Conservation (phyloP, 2,113 vertebrate genomes). For the Megalops atlanticus region DNA sequence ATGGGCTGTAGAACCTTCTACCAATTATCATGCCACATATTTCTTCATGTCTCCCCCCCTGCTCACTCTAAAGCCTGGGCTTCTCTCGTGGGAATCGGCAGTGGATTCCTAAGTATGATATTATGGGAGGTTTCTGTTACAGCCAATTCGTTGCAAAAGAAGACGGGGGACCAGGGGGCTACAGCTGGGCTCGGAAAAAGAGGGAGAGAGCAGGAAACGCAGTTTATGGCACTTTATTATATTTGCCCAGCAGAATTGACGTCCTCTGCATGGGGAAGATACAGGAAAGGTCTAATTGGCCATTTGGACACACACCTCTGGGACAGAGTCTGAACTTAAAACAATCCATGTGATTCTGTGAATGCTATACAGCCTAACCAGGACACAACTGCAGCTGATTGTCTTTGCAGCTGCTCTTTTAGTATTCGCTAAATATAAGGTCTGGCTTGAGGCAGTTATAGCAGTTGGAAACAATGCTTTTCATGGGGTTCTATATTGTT, state of each 20-base stretch:
- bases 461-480: not conserved
- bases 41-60: not conserved
- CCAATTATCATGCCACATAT: slow-evolving; percentile 32
- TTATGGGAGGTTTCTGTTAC: slow-evolving; percentile 26
- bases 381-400: not conserved
- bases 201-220: slow-evolving; percentile 30
- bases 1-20: slow-evolving; percentile 40
- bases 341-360: not conserved
- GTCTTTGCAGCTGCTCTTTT: slow-evolving; percentile 19
- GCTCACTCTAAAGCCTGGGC: not conserved
- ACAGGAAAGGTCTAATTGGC: slow-evolving; percentile 63
- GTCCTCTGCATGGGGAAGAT: slow-evolving; percentile 57
- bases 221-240: slow-evolving; percentile 55
- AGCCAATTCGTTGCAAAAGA: not conserved
- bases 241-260: slow-evolving; percentile 50
- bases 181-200: not conserved
- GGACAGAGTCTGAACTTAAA: slow-evolving; percentile 26
- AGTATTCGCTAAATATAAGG: not conserved
- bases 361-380: not conserved
- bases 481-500: not conserved
- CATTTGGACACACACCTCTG: slow-evolving; percentile 42
- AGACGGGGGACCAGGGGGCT: not conserved
- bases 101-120: slow-evolving; percentile 16
- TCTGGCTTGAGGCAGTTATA: not conserved
- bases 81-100: slow-evolving; percentile 18